These are phyloP conservation scores for Drosophila lacertosa DNA, from an alignment of 1,140 invertebrate species.

Conservation along the genomic window DNA sequence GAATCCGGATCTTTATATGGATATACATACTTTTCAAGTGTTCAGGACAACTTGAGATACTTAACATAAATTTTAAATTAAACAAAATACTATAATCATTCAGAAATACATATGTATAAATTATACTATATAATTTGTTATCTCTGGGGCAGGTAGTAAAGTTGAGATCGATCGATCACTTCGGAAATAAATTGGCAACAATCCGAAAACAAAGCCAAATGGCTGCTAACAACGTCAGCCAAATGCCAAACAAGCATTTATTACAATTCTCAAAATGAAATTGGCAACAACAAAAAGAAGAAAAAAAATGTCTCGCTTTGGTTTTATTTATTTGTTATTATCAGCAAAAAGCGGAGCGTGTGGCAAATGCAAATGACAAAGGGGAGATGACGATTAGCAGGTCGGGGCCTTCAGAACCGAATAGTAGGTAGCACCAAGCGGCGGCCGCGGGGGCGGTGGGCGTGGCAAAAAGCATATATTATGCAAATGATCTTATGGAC, in stretches of 20 bases:
- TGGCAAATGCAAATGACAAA: conserved; percentile 33
- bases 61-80: neutral
- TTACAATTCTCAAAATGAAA: conserved; percentile 17
- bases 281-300: conserved; percentile 22
- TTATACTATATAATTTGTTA: neutral
- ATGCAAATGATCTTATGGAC: conserved; percentile 32
- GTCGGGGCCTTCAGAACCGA: conserved; percentile 1
- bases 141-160: too few species aligned
- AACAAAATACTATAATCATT: neutral
- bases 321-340: conserved; percentile 31
- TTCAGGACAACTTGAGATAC: too few species aligned
- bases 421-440: neutral
- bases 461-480: conserved; percentile 11
- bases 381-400: conserved; percentile 7
- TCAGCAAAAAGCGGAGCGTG: conserved; percentile 26
- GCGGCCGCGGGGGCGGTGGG: neutral
- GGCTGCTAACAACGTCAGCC: conserved; percentile 9
- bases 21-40: too few species aligned
- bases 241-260: conserved; percentile 24
- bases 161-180: conserved; percentile 3
- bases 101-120: neutral
- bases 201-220: conserved; percentile 15
- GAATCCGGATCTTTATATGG: too few species aligned
- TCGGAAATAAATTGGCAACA: conserved; percentile 6
- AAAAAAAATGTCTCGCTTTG: conserved; percentile 12